These are phyloP conservation scores for Carposina sasakii DNA, from an alignment of 1,140 invertebrate genomes.

Conservation along the genomic window DNA sequence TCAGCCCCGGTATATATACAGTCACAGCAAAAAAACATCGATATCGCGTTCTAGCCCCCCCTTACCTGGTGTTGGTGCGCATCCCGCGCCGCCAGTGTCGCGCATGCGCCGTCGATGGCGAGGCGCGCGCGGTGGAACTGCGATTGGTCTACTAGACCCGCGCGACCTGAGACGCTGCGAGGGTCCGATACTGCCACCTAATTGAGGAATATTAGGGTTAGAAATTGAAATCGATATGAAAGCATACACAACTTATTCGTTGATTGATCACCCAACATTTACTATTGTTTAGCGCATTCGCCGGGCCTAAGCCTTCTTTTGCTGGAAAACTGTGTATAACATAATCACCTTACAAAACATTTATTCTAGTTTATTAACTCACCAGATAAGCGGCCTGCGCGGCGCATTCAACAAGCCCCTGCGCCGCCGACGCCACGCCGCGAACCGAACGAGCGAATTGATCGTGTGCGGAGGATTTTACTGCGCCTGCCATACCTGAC, in stretches of 20 bases:
- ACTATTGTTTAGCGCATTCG: too few species aligned
- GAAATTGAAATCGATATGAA: background rate
- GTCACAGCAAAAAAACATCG: too few species aligned
- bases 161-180: slow-evolving; percentile 89
- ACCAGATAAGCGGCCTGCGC: slow-evolving; percentile 95
- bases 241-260: background rate
- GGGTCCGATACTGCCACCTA: slow-evolving; percentile 91
- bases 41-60: too few species aligned
- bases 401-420: slow-evolving; percentile 93
- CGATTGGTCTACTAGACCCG: slow-evolving; percentile 93
- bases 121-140: slow-evolving; percentile 90
- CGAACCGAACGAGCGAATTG: slow-evolving; percentile 90
- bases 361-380: too few species aligned
- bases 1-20: too few species aligned
- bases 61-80: slow-evolving; percentile 85
- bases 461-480: slow-evolving; percentile 90
- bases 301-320: too few species aligned
- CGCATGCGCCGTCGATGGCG: slow-evolving; percentile 91
- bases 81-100: slow-evolving; percentile 82
- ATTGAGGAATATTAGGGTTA: background rate
- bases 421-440: slow-evolving; percentile 89
- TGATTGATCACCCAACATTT: too few species aligned
- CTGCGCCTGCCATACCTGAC: slow-evolving; percentile 94
- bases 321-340: too few species aligned
- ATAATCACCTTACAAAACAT: too few species aligned